Evolutionary conservation across 2,113 vertebrate species (phyloP).

Genomic region (Lipophrys pholis): DNA sequence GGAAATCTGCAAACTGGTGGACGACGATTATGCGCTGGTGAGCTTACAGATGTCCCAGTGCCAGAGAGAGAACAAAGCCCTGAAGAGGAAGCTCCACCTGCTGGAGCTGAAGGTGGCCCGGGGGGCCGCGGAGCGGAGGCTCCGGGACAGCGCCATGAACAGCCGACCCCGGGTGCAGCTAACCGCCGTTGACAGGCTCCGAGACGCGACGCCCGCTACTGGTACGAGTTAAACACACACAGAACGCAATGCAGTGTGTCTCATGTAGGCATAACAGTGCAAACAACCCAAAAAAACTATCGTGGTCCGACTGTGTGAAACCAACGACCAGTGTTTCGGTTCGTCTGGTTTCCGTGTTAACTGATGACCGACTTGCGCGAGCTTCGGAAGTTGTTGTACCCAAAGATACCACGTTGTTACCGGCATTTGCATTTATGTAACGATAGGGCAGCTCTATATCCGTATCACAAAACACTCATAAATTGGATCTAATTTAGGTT

Average conservation of each 20-base stretch:
- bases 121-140: constrained; percentile 74
- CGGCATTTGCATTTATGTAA: no score
- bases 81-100: constrained; percentile 80
- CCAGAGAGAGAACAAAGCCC: constrained; percentile 79
- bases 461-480: no score
- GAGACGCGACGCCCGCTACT: constrained; percentile 26
- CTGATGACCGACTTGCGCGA: no score
- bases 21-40: constrained; percentile 82
- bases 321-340: no score
- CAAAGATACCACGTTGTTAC: no score
- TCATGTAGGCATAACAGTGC: no score
- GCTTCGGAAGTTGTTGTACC: no score
- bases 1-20: constrained; percentile 83
- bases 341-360: no score
- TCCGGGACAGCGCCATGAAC: constrained; percentile 69
- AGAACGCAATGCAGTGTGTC: neutral
- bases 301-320: no score
- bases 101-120: constrained; percentile 82
- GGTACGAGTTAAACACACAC: constrained; percentile 30
- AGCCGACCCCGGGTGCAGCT: constrained; percentile 53
- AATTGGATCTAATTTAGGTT: no score
- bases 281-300: no score
- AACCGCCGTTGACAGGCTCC: constrained; percentile 51
- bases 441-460: no score
- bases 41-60: constrained; percentile 81